Evolutionary conservation across 2,797 vertebrate species (phyloP).

Genomic region (Pteropus rufus): DNA sequence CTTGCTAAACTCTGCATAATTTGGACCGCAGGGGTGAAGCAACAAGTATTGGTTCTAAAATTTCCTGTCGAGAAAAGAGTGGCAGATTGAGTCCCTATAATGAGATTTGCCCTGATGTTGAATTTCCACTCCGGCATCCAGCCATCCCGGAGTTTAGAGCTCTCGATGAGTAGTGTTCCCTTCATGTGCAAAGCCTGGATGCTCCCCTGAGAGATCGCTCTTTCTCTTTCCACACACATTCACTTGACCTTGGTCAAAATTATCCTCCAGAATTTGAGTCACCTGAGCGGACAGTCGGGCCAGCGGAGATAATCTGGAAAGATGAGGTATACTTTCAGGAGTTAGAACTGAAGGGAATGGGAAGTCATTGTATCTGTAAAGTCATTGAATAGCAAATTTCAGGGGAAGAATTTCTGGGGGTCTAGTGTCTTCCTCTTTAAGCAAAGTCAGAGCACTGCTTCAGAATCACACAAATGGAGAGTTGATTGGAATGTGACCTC

Average conservation of each 20-base stretch:
- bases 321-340: not conserved
- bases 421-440: not conserved
- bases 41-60: not conserved
- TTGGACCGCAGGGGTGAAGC: not conserved
- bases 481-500: not conserved
- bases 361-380: not conserved
- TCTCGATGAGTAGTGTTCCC: not conserved
- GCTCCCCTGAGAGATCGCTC: not conserved
- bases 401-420: not conserved
- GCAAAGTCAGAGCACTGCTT: not conserved
- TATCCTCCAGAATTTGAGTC: not conserved
- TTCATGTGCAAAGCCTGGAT: not conserved
- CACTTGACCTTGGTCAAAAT: not conserved
- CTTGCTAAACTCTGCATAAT: not conserved
- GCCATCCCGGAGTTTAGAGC: not conserved
- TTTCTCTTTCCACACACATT: not conserved
- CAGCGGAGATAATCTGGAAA: not conserved
- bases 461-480: not conserved
- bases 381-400: not conserved
- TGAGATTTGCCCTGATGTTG: not conserved
- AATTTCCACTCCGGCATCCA: not conserved
- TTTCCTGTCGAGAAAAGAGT: not conserved
- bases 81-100: not conserved
- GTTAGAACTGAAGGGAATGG: not conserved
- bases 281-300: not conserved